Base-by-base conservation (phyloP, 1,140 invertebrate genomes). In the Drosophila watanabei region DNA sequence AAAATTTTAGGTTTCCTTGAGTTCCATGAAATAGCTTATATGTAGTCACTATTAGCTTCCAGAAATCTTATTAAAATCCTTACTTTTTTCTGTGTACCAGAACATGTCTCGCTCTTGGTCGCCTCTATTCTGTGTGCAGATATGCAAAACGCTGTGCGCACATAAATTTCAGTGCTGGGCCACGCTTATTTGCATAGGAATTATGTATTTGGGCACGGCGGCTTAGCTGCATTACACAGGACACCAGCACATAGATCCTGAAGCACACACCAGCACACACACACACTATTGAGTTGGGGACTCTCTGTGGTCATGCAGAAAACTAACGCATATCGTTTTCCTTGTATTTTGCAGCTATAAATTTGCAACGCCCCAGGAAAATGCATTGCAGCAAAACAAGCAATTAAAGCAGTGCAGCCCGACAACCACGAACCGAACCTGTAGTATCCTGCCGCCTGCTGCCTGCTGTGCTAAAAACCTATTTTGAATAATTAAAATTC, bases 401-500 rank as follows among this genome's bases (percentile, higher is more conserved):
- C 86, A 89, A 89, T 89, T 89, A 89, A 89, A 89, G 76, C 54
- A 69, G 70, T 66, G 71, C 48, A 70, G 57, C 24, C 30, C 48
- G 45, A 16, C 59, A 43, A 43, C 46, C 35, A 66, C 56, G 39
- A 62, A 54, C 32, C 49, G 28, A 58, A 46, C 64, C 49, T 24
- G 41, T 46, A 39, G 63, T 62, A 66, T 68, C 58, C 64, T 48
- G 32, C 57, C 16, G 10, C 33, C 48, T 51, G 24, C 41, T 32
- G 75, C 51, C 39, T 46, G 63, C 63, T 89, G 81, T 82, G 85
- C 85, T 82, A 82, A 77, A 90, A 86, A 89, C 86, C 86, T 90
- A 82, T 90, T 86, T 90, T 90, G 65, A 90, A 90, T 90, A 90
- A 90, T 91, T 90, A 90, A 90, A 91, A 86, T 82, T 82, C 68